Evolutionary conservation across 2,797 vertebrate genomes (phyloP).

Genomic region (Thunnus albacares): DNA sequence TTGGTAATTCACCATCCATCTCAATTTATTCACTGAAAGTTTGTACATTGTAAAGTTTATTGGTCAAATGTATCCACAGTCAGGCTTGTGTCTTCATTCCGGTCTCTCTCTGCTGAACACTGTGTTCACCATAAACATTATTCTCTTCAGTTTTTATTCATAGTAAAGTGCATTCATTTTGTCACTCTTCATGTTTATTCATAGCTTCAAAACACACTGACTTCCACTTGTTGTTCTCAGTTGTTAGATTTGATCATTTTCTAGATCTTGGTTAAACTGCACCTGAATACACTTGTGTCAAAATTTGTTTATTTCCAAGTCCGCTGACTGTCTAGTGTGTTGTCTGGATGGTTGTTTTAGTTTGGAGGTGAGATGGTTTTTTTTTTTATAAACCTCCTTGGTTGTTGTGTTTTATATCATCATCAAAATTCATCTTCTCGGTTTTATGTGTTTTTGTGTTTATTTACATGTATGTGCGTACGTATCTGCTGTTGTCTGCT

Average conservation of each 20-base stretch:
- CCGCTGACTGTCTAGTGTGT: neutral
- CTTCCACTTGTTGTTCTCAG: conserved; percentile 6
- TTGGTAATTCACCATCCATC: too few relatives aligned
- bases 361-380: conserved; percentile 17
- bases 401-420: conserved; percentile 22
- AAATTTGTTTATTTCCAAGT: neutral
- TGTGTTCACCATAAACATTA: too few relatives aligned
- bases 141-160: neutral
- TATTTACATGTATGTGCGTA: neutral
- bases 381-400: conserved; percentile 29
- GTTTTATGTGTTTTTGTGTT: neutral
- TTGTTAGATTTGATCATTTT: conserved; percentile 23
- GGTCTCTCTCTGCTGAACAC: too few relatives aligned
- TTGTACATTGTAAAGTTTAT: neutral
- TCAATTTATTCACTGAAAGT: too few relatives aligned
- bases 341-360: neutral
- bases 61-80: neutral
- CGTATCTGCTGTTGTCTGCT: neutral
- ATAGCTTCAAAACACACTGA: neutral
- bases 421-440: conserved; percentile 21
- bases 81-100: too few relatives aligned
- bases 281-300: too few relatives aligned
- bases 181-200: conserved; percentile 18
- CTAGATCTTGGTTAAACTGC: neutral
- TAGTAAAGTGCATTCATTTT: neutral